Evolutionary conservation across 2,113 vertebrate genomes (phyloP).

Genomic region (Panthera leo): DNA sequence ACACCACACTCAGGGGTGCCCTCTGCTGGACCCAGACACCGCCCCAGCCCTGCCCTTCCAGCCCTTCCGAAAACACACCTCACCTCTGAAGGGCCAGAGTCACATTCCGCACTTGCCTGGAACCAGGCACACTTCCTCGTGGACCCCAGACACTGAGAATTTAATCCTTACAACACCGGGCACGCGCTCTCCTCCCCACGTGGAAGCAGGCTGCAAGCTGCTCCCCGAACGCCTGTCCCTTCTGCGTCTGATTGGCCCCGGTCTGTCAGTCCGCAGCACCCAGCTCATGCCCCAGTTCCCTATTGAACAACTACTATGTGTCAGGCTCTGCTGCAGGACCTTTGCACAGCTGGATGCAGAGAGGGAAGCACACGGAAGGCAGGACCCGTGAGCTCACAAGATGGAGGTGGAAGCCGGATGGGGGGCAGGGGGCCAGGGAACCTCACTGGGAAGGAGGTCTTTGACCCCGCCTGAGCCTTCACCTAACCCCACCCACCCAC

Average conservation of each 20-base stretch:
- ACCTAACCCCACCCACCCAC: too few species aligned
- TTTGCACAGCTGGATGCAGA: not conserved
- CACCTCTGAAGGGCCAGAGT: not conserved
- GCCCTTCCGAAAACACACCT: not conserved
- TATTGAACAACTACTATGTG: not conserved
- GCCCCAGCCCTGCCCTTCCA: not conserved
- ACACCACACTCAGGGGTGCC: not conserved
- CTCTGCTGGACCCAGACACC: not conserved
- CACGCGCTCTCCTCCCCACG: not conserved
- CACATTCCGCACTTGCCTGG: too few species aligned
- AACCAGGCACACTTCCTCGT: accelerated
- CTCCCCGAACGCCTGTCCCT: not conserved
- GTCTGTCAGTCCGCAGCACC: not conserved
- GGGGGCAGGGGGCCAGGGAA: not conserved
- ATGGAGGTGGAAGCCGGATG: not conserved
- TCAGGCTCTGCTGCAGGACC: not conserved
- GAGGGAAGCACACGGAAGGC: too few species aligned
- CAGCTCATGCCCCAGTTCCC: not conserved
- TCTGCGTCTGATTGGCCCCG: accelerated
- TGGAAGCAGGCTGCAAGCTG: not conserved
- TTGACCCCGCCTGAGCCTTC: too few species aligned
- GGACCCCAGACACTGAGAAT: not conserved
- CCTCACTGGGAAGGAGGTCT: not conserved
- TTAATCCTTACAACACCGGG: accelerated
- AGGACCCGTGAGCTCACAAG: not conserved